phyloP scores from a whole-genome alignment of 2,113 vertebrate species.

The Anthoscopus minutus region DNA sequence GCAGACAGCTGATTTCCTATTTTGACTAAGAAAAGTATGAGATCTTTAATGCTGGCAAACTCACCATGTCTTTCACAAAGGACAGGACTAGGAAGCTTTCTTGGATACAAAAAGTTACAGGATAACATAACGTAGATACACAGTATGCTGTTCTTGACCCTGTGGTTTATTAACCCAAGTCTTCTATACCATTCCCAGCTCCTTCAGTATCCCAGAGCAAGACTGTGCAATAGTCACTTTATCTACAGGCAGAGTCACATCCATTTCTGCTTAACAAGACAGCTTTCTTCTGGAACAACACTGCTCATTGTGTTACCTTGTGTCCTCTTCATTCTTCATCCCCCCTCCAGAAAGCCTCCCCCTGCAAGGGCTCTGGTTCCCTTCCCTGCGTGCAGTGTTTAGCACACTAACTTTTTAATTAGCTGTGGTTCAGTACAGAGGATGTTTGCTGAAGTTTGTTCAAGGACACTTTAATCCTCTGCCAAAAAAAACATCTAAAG shows the following conservation, averaged over 20 bases:
- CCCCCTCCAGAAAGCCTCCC: not conserved
- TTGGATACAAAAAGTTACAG: not conserved
- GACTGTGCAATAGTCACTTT: not conserved
- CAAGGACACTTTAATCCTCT: conserved; percentile 25
- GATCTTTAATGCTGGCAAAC: not conserved
- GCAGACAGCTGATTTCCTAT: not conserved
- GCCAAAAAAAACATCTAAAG: not conserved
- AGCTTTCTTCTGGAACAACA: not conserved
- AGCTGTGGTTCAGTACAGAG: not conserved
- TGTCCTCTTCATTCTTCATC: not conserved
- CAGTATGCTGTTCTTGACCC: not conserved
- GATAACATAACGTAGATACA: not conserved
- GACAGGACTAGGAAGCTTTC: not conserved
- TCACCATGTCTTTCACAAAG: not conserved
- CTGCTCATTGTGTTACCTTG: not conserved
- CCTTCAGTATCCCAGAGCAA: not conserved
- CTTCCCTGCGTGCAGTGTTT: not conserved
- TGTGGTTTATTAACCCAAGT: rapidly evolving
- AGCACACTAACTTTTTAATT: conserved; percentile 31
- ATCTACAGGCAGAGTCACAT: not conserved
- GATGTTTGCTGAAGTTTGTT: conserved; percentile 3
- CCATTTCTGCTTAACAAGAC: not conserved
- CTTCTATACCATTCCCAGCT: not conserved
- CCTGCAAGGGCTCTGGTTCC: not conserved
- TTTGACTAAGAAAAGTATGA: not conserved